Evolutionary conservation across 2,797 vertebrate species (phyloP), one percentile per base, ranked within the genome.

Genomic region (Selene dorsalis): DNA sequence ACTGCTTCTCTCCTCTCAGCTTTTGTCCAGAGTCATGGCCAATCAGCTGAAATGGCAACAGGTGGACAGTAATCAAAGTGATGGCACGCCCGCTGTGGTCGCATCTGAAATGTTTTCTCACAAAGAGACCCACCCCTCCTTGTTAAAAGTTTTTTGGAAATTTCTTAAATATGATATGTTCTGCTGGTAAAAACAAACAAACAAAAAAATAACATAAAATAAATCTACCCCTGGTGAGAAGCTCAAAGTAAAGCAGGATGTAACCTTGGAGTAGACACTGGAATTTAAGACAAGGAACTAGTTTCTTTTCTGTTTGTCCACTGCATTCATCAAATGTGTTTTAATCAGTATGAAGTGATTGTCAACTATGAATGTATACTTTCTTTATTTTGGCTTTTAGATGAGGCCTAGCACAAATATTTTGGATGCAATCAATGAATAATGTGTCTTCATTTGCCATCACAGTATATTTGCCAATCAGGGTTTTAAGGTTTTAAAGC

Each of bases 1-100:
- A 24, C 58, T 69, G 43, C 22, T 71, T 4, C 20, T 24, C n/a
- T 62, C 18, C 17, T 32, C 9, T 47, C 10, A 13, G 38, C n/a
- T 65, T 64, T 64, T 43, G 41, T 60, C 39, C 48, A 22, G 12
- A 41, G 24, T 69, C 45, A 20, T 2, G 20, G 16, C 45, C 30
- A 62, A 28, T 56, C 38, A 57, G 16, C 16, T 60, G 50, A 72
- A 43, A 26, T 45, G 60, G 2, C 12, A 68, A 26, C 63, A 71
- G 57, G 48, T 62, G 32, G 32, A 60, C 38, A 55, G 28, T 22
- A 55, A 30, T 57, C 61, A 61, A 22, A 43, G 20, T 17, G 13
- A 73, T 32, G 48, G 24, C 2, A 18, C 28, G 38, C 8, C 45
- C 26, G 45, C 7, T 18, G 2, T 24, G 35, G 2, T 39, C 0